These are phyloP conservation scores for Macrosteles quadrilineatus DNA, from an alignment of 1,140 invertebrate genomes.

Conservation along the genomic window DNA sequence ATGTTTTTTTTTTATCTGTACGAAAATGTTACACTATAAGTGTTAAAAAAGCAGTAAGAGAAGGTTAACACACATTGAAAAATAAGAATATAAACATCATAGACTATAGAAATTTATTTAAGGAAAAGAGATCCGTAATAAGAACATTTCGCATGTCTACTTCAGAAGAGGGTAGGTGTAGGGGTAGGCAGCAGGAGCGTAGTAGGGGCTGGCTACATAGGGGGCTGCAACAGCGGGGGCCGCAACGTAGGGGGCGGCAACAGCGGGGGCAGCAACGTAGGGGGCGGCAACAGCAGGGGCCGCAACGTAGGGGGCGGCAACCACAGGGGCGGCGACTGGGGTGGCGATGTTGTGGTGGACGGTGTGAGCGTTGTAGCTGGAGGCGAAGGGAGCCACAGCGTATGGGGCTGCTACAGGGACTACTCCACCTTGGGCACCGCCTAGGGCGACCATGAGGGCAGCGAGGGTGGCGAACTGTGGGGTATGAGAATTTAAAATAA, in stretches of 20 bases:
- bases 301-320: too few relatives aligned
- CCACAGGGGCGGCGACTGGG: slow-evolving; percentile 48
- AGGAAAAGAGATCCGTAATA: too few relatives aligned
- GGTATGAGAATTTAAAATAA: too few relatives aligned
- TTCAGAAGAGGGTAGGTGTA: slow-evolving; percentile 9
- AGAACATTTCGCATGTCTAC: not conserved
- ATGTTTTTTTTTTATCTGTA: too few relatives aligned
- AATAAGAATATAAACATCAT: too few relatives aligned
- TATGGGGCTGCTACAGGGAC: slow-evolving; percentile 15
- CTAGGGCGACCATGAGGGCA: too few relatives aligned
- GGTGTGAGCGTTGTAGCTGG: slow-evolving; percentile 61
- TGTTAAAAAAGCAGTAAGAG: too few relatives aligned
- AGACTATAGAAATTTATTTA: too few relatives aligned
- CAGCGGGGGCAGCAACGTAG: slow-evolving; percentile 45
- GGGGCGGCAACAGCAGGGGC: slow-evolving; percentile 45
- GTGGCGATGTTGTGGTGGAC: slow-evolving; percentile 63
- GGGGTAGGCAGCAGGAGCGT: not conserved
- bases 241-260: slow-evolving; percentile 40
- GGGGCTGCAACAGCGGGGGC: slow-evolving; percentile 28
- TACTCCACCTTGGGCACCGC: not conserved
- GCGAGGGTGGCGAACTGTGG: too few relatives aligned
- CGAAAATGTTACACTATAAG: too few relatives aligned
- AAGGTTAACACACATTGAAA: too few relatives aligned
- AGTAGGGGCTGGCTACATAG: not conserved
- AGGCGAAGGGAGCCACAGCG: slow-evolving; percentile 60